Base-by-base conservation (phyloP, 2,888 invertebrate species). In the Elgonia sp. region DNA sequence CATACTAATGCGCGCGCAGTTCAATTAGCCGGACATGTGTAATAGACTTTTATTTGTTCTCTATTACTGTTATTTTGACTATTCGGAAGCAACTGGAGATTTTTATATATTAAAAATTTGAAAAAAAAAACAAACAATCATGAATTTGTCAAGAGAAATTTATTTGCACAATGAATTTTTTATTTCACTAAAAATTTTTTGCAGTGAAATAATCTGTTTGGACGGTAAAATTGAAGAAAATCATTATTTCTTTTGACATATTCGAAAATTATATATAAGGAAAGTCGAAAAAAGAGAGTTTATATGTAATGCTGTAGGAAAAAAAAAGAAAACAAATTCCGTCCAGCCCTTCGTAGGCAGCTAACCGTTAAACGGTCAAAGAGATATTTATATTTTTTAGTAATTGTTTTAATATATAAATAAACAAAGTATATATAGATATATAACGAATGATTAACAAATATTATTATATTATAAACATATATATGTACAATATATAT, bases 321-420 rank as follows among this genome's bases (percentile, higher is more conserved):
- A 18, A 57, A 62, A 50, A 57, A 69, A 50, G 29, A 53, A 67
- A 29, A 29, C n/a, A n/a, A 5, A 88, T 93, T 94, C 94, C 94
- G 94, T 94, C 94, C 94, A 94, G 93, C 92, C 93, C 92, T 92
- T 89, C 82, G 88, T 90, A 92, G 93, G 93, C 93, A 94, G 93
- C 92, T 93, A 92, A 91, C 89, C 92, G 91, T 92, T 9, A 91
- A 91, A 92, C 90, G 90, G 85, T 89, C 85, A 91, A 72, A 91
- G 87, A 91, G 79, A 89, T 88, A 89, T 88, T 89, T 82, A 90
- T 89, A 88, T 89, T 84, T 86, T 88, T 86, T 88, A 87, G 85
- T 83, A 81, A 81, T 88, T 86, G 81, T 84, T 87, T 85, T 86
- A 86, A 80, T 88, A 81, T 86, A 80, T 86, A 72, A 83, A 79